Percentiles rank a stretch among this genome's conserved stretches.
Evolutionary conservation across 2,888 invertebrate species (phyloP).

Genomic region (Drosophila monieri): DNA sequence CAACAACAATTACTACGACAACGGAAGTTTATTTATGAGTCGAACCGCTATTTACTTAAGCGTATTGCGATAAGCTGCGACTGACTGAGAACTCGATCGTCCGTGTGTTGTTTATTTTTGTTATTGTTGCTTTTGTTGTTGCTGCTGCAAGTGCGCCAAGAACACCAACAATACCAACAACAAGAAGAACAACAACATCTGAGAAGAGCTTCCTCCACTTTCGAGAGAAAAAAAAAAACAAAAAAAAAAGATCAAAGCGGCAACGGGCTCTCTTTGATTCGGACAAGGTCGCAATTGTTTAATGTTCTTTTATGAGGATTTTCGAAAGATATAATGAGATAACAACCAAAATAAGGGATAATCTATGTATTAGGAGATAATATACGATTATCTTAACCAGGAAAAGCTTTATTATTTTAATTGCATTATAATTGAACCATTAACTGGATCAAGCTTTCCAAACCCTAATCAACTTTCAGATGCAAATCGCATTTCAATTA

Average conservation of each 20-base stretch:
- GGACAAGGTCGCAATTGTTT: constrained; percentile 70
- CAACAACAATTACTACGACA: constrained; percentile 48
- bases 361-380: neutral
- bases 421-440: neutral
- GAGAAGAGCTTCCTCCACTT: constrained; percentile 29
- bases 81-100: constrained; percentile 32
- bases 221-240: neutral
- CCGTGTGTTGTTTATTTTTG: constrained; percentile 24
- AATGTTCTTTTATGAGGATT: constrained; percentile 5
- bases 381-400: neutral
- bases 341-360: neutral
- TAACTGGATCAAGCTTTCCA: neutral
- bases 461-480: constrained; percentile 14
- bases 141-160: constrained; percentile 53
- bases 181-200: constrained; percentile 16
- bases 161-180: constrained; percentile 24
- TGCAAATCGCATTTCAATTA: constrained; percentile 57
- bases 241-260: constrained; percentile 8
- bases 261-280: constrained; percentile 52
- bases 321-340: neutral
- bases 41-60: constrained; percentile 65
- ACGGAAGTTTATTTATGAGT: constrained; percentile 78
- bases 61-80: constrained; percentile 67
- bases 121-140: constrained; percentile 31
- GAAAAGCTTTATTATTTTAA: neutral